Evolutionary conservation across 2,888 invertebrate genomes (phyloP).

Genomic region (Noctua janthina): DNA sequence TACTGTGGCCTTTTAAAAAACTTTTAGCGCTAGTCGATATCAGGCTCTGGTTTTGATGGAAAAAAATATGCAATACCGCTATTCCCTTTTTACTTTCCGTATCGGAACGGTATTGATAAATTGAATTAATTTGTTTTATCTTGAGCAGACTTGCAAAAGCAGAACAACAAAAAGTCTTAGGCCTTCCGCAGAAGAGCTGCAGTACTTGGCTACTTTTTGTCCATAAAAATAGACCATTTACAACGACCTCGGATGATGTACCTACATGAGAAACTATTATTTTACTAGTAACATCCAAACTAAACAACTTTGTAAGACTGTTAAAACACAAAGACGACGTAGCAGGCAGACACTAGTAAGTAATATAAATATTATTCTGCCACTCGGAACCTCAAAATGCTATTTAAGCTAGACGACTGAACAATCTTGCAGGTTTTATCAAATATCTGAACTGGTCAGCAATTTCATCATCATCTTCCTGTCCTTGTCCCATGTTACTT

Average conservation of each 20-base stretch:
- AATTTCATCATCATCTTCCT: no score
- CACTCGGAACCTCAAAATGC: not conserved
- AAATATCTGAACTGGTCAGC: not conserved
- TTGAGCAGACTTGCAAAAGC: not conserved
- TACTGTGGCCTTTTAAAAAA: not conserved
- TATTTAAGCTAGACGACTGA: not conserved
- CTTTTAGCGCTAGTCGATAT: slow-evolving; percentile 4
- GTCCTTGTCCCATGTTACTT: no score
- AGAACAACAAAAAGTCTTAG: not conserved
- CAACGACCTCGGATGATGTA: not conserved
- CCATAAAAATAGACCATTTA: not conserved
- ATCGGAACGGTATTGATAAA: not conserved
- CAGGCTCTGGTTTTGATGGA: not conserved
- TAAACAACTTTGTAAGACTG: not conserved
- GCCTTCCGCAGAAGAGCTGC: not conserved
- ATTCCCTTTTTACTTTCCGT: not conserved
- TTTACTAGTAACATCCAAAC: not conserved
- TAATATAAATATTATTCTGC: not conserved
- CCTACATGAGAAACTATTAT: not conserved
- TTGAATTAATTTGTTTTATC: not conserved
- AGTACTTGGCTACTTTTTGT: not conserved
- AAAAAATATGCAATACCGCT: no score
- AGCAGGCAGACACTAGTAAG: not conserved
- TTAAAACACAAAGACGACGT: not conserved
- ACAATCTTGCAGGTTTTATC: not conserved